A percentile compares a stretch with the other conserved stretches of the same genome.
Conservation (phyloP, 2,888 invertebrate species). For the Coenonympha arcania region DNA sequence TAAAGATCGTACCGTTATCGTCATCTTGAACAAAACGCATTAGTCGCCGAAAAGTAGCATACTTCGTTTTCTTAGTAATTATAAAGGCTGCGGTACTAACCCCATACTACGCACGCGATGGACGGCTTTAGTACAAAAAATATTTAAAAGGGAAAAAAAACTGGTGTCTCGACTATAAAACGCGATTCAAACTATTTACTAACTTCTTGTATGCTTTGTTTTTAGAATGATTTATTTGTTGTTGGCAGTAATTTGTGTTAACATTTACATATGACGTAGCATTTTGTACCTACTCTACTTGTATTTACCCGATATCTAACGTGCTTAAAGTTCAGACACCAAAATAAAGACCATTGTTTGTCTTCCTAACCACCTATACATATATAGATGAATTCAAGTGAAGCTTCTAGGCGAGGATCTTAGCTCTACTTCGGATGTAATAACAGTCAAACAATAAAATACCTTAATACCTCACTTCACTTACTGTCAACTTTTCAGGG, state of each 20-base stretch:
- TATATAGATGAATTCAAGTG: too few relatives aligned
- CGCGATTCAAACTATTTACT: background rate
- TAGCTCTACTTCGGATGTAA: too few relatives aligned
- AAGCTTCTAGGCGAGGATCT: too few relatives aligned
- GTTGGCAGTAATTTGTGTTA: background rate
- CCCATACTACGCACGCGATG: constrained; percentile 57
- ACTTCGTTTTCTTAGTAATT: constrained; percentile 61
- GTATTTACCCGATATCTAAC: background rate
- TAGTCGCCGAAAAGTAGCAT: constrained; percentile 62
- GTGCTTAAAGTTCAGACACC: too few relatives aligned
- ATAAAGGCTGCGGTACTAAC: constrained; percentile 58
- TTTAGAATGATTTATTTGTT: background rate
- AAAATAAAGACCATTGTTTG: too few relatives aligned
- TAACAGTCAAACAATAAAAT: too few relatives aligned
- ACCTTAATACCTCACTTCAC: too few relatives aligned
- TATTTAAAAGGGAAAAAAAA: background rate
- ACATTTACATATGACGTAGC: background rate
- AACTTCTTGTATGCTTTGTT: background rate
- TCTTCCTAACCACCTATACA: too few relatives aligned
- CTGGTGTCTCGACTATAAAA: background rate
- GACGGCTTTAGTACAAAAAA: constrained; percentile 41
- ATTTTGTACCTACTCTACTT: too few relatives aligned
- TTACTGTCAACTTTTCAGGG: too few relatives aligned
- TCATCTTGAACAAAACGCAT: constrained; percentile 39
- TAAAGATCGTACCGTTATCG: constrained; percentile 32